Evolutionary conservation across 2,797 vertebrate species (phyloP), one percentile per base, ranked within the genome.

Genomic region (Ptychadena robeensis): DNA sequence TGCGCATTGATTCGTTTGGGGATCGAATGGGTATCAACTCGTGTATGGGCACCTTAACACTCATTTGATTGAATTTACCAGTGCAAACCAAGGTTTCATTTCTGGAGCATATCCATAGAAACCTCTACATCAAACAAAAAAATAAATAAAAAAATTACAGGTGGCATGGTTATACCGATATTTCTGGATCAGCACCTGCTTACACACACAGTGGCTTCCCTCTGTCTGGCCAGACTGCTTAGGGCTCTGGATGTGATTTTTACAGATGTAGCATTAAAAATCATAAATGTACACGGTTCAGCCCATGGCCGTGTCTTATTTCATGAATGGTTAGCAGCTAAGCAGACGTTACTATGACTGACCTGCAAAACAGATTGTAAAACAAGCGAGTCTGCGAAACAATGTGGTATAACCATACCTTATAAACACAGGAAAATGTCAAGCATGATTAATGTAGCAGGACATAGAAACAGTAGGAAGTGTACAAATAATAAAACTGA

Each of bases 361-460:
- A 61, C 59, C 59, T 61, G 59, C 59, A 61, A 61, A 61, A 61
- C n/a, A 28, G 59, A 61, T 61, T 61, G 59, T 61, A 9, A 25
- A 61, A 28, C n/a, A 61, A 61, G 59, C 0, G n/a, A 28, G 27
- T 10, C 25, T 61, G 59, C 27, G 15, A 3, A 61, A 27, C 57
- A 28, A 27, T 9, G 59, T 61, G 59, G 27, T 28, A 61, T 61
- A 61, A 61, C n/a, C 9, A 61, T 61, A 61, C 59, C n/a, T 25
- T 10, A 35, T 25, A 5, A 48, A 40, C 27, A 53, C 28, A 35
- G 30, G 71, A 34, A 35, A 73, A 59, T 2, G 11, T 35, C 48
- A 31, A 73, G 25, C 59, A 61, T 73, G 31, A 73, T 35, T 61
- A 25, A 57, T 27, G 32, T 34, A 35, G 53, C 72, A 74, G 72